These are phyloP conservation scores for Misgurnus anguillicaudatus DNA, from an alignment of 2,113 vertebrate genomes.

Conservation along the genomic window DNA sequence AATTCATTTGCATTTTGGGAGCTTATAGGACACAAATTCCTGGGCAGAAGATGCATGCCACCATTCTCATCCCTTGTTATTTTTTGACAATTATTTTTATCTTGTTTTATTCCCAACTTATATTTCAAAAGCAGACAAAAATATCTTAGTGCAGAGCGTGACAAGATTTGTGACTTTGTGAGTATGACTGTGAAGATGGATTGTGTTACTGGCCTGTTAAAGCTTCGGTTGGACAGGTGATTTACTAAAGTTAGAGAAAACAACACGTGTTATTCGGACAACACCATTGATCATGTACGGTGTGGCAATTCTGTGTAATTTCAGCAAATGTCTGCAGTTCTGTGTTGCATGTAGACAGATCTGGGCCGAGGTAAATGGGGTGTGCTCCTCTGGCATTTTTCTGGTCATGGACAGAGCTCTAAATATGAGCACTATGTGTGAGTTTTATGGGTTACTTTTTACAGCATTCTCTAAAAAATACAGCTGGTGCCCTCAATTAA, in stretches of 20 bases:
- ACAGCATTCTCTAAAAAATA: neutral
- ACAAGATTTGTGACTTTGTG: neutral
- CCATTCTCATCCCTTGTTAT: too few relatives aligned
- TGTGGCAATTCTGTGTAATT: neutral
- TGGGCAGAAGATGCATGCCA: too few relatives aligned
- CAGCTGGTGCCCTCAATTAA: too few relatives aligned
- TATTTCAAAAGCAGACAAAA: neutral
- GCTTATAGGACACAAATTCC: too few relatives aligned
- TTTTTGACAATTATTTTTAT: too few relatives aligned
- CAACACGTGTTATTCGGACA: slow-evolving; percentile 22
- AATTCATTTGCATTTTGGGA: too few relatives aligned
- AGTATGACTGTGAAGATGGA: neutral
- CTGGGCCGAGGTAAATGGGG: slow-evolving; percentile 40
- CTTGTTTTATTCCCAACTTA: neutral
- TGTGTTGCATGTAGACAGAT: slow-evolving; percentile 5
- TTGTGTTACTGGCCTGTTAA: slow-evolving; percentile 43
- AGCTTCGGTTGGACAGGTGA: slow-evolving; percentile 30
- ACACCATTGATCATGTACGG: slow-evolving; percentile 28
- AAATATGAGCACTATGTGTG: neutral
- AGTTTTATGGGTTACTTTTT: neutral
- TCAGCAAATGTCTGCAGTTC: slow-evolving; percentile 30
- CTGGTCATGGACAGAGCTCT: slow-evolving; percentile 1
- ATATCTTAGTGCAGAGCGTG: neutral
- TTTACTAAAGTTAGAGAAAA: slow-evolving; percentile 44
- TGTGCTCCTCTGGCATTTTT: neutral